Base-by-base conservation (phyloP, 2,797 vertebrate species). In the Lepilemur septentrionalis region DNA sequence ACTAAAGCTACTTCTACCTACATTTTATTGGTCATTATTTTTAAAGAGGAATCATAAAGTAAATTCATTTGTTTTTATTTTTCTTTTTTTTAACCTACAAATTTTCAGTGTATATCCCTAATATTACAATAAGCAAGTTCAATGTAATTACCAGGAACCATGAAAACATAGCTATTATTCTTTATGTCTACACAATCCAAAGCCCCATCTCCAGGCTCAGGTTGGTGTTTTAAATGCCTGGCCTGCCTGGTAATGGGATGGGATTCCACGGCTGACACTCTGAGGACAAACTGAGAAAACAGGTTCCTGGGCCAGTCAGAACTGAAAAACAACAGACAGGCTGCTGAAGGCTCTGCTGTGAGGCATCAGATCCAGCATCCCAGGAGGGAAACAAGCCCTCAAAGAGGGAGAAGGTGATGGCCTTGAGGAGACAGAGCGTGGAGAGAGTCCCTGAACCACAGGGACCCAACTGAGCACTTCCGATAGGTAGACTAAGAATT, bases 11-110 rank as follows among this genome's bases (percentile, higher is more conserved):
- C 91, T 94, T 92, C 96, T 96, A 96, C 93, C 92, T 96, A 93
- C 83, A 92, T 94, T 98, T 98, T 98, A 98, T 97, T 97, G 97
- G 94, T 97, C 97, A 97, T 98, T 98, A 98, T 97, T 98, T 98
- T 98, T 98, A 97, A 97, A 96, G 96, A 97, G 96, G 91, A 96
- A 97, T 96, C 91, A 96, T 97, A 98, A 97, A 97, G 72, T 91
- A 97, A 97, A 98, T 97, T 97, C 96, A 97, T 97, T 97, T 97
- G 96, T 96, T 97, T 97, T 98, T 97, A 94, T 97, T 97, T 97
- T 96, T 97, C 95, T 93, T 97, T 79, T 59, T 93, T 97, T 96
- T 97, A 94, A 94, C 95, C 86, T 95, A 97, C 93, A 97, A 97
- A 96, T 93, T 97, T 97, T 93, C 84, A 93, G 80, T 55, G 32